phyloP scores from a whole-genome alignment of 2,797 vertebrate species.

The Platalea minor region DNA sequence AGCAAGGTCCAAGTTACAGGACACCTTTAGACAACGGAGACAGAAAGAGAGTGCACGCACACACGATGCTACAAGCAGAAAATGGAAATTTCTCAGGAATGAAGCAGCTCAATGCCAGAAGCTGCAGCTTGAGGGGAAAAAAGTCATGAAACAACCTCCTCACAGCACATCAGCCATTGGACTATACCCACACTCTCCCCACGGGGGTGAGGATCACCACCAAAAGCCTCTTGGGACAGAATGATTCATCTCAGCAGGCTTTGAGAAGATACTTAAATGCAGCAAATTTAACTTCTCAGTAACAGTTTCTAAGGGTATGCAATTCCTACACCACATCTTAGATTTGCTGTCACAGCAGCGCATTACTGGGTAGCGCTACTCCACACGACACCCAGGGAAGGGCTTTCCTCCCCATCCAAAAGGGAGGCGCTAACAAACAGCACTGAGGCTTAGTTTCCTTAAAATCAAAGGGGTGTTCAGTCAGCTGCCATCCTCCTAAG shows the following conservation, averaged over 20 bases:
- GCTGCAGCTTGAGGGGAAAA: background rate
- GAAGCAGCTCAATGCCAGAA: background rate
- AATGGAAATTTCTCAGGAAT: background rate
- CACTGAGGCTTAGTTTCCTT: background rate
- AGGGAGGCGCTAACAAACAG: background rate
- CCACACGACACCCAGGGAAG: background rate
- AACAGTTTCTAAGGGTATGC: background rate
- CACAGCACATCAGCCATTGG: background rate
- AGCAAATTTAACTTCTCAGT: background rate
- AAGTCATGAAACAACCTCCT: background rate
- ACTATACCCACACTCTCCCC: background rate
- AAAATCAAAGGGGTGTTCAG: background rate
- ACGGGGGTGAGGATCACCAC: background rate
- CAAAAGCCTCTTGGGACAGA: background rate
- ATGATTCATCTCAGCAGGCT: background rate
- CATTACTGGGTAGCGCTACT: background rate
- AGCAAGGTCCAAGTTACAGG: background rate
- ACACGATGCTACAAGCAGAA: background rate
- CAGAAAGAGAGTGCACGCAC: fast-evolving
- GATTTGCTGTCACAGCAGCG: background rate
- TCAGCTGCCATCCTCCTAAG: background rate
- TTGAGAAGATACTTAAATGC: background rate
- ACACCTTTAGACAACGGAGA: background rate
- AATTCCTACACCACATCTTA: background rate
- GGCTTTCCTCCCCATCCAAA: background rate